A percentile compares a stretch with the other conserved stretches of the same genome.
phyloP scores from a whole-genome alignment of 92 coral and sea anemone species.

The Palythoa caribaeorum region DNA sequence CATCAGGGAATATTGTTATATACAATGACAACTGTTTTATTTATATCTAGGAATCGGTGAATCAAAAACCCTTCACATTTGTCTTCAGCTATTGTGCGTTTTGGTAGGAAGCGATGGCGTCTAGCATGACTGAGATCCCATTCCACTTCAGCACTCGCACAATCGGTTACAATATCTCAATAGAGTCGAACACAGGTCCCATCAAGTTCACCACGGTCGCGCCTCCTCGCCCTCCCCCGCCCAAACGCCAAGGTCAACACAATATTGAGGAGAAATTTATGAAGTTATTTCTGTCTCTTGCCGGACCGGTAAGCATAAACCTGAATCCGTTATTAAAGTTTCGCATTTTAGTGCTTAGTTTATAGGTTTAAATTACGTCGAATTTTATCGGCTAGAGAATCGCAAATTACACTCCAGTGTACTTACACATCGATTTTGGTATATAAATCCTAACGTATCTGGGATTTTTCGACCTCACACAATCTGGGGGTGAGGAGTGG shows the following conservation, averaged over 20 bases:
- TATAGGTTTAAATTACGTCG: too few relatives aligned
- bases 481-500: too few relatives aligned
- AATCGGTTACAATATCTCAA: neutral
- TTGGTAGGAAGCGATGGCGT: neutral
- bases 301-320: slow-evolving; percentile 28
- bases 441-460: too few relatives aligned
- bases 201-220: slow-evolving; percentile 33
- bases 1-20: too few relatives aligned
- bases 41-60: neutral
- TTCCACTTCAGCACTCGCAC: slow-evolving; percentile 9
- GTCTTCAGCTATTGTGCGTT: neutral
- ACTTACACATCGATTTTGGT: too few relatives aligned
- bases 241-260: slow-evolving; percentile 19
- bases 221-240: slow-evolving; percentile 39
- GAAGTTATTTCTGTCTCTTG: slow-evolving; percentile 42
- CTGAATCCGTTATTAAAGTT: neutral
- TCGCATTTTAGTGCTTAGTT: neutral
- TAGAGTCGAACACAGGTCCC: slow-evolving; percentile 28
- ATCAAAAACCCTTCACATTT: neutral
- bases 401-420: too few relatives aligned
- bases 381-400: too few relatives aligned
- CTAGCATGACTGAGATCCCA: neutral
- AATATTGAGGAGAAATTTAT: slow-evolving; percentile 27
- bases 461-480: too few relatives aligned
- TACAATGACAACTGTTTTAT: too few relatives aligned